Evolutionary conservation across 2,113 vertebrate genomes (phyloP).

Genomic region (human): GRCh38 chr13:29677001-29677500

Average conservation of each 20-base stretch:
- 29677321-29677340: slow-evolving; percentile 46
- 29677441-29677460: slow-evolving; percentile 5
- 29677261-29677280: slow-evolving; percentile 27
- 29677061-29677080: not conserved
- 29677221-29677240: not conserved
- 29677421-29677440: slow-evolving; percentile 41
- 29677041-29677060: not conserved
- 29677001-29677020: not conserved
- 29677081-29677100: not conserved
- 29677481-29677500: not conserved
- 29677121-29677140: not conserved
- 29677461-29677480: not conserved
- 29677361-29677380: not conserved
- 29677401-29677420: not conserved
- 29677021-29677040: accelerated
- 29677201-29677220: not conserved
- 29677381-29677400: slow-evolving; percentile 37
- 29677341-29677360: not conserved
- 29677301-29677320: slow-evolving; percentile 33
- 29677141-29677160: not conserved
- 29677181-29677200: not conserved
- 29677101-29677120: accelerated
- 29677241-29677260: not conserved
- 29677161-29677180: not conserved
- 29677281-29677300: slow-evolving; percentile 45